Base-by-base conservation (phyloP, 2,888 invertebrate species). In the Nowickia ferox region DNA sequence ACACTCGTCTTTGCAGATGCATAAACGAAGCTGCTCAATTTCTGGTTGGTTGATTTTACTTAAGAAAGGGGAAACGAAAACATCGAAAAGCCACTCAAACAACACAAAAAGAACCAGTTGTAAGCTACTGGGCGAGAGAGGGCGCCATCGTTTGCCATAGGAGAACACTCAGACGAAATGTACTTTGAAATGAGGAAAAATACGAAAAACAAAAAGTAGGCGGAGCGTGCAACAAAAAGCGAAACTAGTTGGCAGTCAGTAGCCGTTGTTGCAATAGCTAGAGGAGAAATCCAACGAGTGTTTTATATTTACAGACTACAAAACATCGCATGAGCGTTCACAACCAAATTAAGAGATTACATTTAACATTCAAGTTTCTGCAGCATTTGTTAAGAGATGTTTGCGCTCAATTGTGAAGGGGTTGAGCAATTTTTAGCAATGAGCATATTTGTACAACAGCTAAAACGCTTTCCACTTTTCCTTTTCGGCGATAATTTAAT, bases 131-230 rank as follows among this genome's bases (percentile, higher is more conserved):
- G 1, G 2, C 72, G 44, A 68, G 11, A 87, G 74, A 68, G 11
- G 78, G 44, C 87, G 66, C 74, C 4, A 10, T 40, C 5, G 11
- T 13, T 3, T 11, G 15, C 4, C 11, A 0, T 40, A 68, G 8
- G 6, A 44, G 19, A 30, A 15, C 13, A 63, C 22, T 22, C 44
- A 40, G 15, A 38, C 40, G 11, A 63, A 8, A 40, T 63, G 17
- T 6, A 15, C 15, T 40, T 61, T 15, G 1, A 0, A 17, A 0
- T 5, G 10, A 17, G n/a, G n/a, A 65, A 65, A 80, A 44, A 46
- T 65, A 84, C 30, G 30, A 88, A 86, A 80, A 79, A 87, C 59
- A 88, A 90, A 91, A 89, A 88, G n/a, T 88, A 90, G 91, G 91
- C 91, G 91, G 91, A 91, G 92, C 90, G 55, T 40, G 66, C 77